Evolutionary conservation across 2,797 vertebrate genomes (phyloP), one percentile per base, ranked within the genome.

Genomic region (Anguilla marmorata): DNA sequence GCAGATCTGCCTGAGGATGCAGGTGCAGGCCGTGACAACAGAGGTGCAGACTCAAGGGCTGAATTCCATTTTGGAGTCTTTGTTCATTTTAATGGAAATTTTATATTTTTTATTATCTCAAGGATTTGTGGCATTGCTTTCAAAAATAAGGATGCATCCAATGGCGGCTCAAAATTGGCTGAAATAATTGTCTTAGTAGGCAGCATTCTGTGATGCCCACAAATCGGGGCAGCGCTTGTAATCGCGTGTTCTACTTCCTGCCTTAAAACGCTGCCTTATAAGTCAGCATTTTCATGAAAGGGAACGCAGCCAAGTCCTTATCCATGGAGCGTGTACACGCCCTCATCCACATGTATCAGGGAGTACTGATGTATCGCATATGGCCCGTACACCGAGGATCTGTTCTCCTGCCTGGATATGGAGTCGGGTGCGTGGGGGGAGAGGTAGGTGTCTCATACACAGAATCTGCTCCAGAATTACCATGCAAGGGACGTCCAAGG

Each of bases 1-100:
- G 21, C 74, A 72, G 89, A 90, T 48, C 45, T 66, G 85, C 84
- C 86, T 60, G 48, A 87, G 76, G 88, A 85, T 69, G 86, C 90
- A 89, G 86, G 88, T 88, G 87, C 63, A 12, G 7, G 30, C 14
- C 8, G 72, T 84, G 83, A 88, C 86, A 86, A 63, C 37, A 63
- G 6, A 0, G 50, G 24, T 54, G 86, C 30, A 41, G 27, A 72
- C 27, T 72, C 69, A 30, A 63, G 60, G 60, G 16, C 14, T 19
- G 16, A 19, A 24, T 63, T 63, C 16, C 60, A 63, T 19, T 52
- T 52, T 52, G 11, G 50, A 52, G 56, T 58, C 56, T 58, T 58
- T 14, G 56, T 58, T 58, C 14, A 9, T 27, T n/a, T 27, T 69
- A n/a, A 69, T 63, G 5, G 16, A 63, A 24, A 63, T 63, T 24